A percentile compares a stretch with the other conserved stretches of the same genome.
Evolutionary conservation across 2,888 invertebrate species (phyloP).

Genomic region (Drosophila falleni): DNA sequence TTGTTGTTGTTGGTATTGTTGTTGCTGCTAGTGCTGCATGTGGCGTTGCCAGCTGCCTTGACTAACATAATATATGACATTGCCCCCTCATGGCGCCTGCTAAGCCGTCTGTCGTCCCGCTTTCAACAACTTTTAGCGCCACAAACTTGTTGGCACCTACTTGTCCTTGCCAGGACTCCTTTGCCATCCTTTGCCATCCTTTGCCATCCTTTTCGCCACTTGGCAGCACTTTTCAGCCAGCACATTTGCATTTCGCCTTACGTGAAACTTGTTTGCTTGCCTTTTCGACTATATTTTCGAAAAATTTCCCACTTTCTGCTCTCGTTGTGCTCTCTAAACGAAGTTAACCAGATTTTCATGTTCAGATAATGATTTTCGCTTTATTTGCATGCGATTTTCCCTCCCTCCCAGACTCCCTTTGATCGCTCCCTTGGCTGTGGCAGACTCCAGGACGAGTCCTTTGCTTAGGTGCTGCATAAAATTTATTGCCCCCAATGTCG

Average conservation of each 20-base stretch:
- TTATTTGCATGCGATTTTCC: conserved; percentile 71
- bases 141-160: conserved; percentile 75
- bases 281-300: conserved; percentile 72
- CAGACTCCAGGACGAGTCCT: conserved; percentile 26
- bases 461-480: conserved; percentile 32
- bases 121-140: conserved; percentile 66
- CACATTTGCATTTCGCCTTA: conserved; percentile 69
- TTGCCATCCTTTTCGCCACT: conserved; percentile 52
- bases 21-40: conserved; percentile 41
- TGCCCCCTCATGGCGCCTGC: conserved; percentile 11
- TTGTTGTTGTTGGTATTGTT: conserved; percentile 29
- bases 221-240: conserved; percentile 63
- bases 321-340: conserved; percentile 49
- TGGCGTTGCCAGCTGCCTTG: conserved; percentile 68
- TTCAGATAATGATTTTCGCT: conserved; percentile 78
- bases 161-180: conserved; percentile 37
- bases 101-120: conserved; percentile 17
- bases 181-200: background rate
- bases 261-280: conserved; percentile 62
- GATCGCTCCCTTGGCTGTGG: conserved; percentile 22
- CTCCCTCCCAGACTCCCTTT: conserved; percentile 1
- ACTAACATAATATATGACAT: conserved; percentile 75
- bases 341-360: conserved; percentile 79
- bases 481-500: conserved; percentile 57
- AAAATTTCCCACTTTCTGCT: conserved; percentile 49